Percentiles rank a stretch among this genome's conserved stretches.
These are phyloP conservation scores for Glossosoma conforme DNA, from an alignment of 1,140 invertebrate species.

Conservation along the genomic window DNA sequence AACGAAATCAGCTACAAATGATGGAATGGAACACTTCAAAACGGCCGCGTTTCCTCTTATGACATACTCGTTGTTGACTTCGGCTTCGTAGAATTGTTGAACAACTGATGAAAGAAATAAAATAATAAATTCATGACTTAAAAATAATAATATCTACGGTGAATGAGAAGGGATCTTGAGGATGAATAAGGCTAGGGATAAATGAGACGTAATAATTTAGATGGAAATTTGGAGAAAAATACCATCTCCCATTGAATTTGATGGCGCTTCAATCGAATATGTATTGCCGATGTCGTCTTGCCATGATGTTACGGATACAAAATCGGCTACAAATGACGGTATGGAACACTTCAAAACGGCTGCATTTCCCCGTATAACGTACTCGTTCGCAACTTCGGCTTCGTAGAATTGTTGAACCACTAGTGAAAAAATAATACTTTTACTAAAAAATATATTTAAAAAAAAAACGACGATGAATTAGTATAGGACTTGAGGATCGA, in stretches of 20 bases:
- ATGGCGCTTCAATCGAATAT: conserved; percentile 56
- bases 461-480: not conserved
- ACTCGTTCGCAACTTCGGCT: conserved; percentile 85
- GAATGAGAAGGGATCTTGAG: too few species aligned
- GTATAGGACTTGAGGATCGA: conserved; percentile 2
- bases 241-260: conserved; percentile 61
- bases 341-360: conserved; percentile 89
- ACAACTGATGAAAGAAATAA: conserved; percentile 60
- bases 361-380: conserved; percentile 85
- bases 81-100: conserved; percentile 78
- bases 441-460: too few species aligned
- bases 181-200: too few species aligned
- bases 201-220: too few species aligned
- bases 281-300: conserved; percentile 65
- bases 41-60: conserved; percentile 88
- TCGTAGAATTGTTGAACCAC: conserved; percentile 84
- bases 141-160: too few species aligned
- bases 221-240: conserved; percentile 23
- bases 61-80: conserved; percentile 87
- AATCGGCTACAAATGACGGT: conserved; percentile 88
- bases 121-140: too few species aligned
- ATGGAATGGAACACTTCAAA: conserved; percentile 86
- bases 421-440: conserved; percentile 43
- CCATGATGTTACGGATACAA: conserved; percentile 86
- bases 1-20: conserved; percentile 89